Conservation (phyloP, 2,888 invertebrate species). For the Eudasyphora cyanicolor region DNA sequence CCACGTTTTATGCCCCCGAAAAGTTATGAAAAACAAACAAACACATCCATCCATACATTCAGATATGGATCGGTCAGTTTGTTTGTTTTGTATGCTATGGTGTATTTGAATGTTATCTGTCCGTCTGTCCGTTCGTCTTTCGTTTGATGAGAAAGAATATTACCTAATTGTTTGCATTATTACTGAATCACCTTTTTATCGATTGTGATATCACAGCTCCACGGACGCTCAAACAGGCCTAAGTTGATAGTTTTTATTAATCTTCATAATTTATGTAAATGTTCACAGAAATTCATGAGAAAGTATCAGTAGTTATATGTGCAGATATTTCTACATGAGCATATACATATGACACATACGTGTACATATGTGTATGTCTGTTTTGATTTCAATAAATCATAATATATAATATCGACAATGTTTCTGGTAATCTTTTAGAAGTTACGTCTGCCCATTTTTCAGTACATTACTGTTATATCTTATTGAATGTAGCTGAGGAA, state of each 20-base stretch:
- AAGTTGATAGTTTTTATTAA: conserved; percentile 45
- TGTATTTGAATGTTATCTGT: neutral
- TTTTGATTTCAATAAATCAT: no score
- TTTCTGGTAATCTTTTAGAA: no score
- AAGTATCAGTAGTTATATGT: no score
- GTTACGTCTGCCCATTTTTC: no score
- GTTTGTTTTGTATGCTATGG: conserved; percentile 33
- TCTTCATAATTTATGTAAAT: conserved; percentile 59
- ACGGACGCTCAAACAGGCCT: neutral
- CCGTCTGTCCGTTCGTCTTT: no score
- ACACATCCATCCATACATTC: conserved; percentile 5
- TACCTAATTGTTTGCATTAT: conserved; percentile 50
- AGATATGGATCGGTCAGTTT: conserved; percentile 42
- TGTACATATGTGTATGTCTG: no score
- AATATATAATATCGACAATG: no score
- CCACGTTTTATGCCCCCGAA: conserved; percentile 55
- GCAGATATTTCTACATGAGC: no score
- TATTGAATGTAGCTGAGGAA: no score
- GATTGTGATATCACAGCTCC: conserved; percentile 27
- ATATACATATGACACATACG: no score
- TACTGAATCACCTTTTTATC: conserved; percentile 54
- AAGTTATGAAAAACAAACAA: conserved; percentile 34
- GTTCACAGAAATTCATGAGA: no score
- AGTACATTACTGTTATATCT: no score
- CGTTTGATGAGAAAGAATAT: conserved; percentile 58